phyloP scores from a whole-genome alignment of 53 echinoderm and acorn worm genomes.

The Henricia sp. region DNA sequence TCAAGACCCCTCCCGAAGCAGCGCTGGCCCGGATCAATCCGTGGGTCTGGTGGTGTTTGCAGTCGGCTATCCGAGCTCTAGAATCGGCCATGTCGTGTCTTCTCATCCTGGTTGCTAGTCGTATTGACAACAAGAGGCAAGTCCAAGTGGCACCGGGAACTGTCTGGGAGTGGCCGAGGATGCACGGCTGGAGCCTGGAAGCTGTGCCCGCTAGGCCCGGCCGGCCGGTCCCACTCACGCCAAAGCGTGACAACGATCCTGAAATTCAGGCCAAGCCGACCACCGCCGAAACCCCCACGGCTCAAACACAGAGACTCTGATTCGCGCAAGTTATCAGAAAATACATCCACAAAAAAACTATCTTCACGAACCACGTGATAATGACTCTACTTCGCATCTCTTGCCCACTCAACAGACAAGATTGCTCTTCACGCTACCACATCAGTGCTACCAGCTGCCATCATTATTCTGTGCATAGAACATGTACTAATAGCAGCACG shows the following conservation, averaged over 20 bases:
- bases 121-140: slow-evolving; percentile 64
- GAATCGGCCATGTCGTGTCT: slow-evolving; percentile 71
- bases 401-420: too few species aligned
- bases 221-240: background rate
- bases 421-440: too few species aligned
- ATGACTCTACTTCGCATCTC: too few species aligned
- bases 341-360: too few species aligned
- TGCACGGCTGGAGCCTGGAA: slow-evolving; percentile 48
- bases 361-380: too few species aligned
- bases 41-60: slow-evolving; percentile 73
- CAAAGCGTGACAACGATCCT: slow-evolving; percentile 25
- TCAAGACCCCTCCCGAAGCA: slow-evolving; percentile 18
- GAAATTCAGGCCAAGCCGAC: slow-evolving; percentile 33
- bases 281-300: background rate
- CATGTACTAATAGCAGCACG: too few species aligned
- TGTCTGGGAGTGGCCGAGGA: slow-evolving; percentile 40
- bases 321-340: too few species aligned
- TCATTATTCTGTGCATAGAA: too few species aligned
- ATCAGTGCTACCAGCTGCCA: too few species aligned
- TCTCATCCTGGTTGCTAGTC: slow-evolving; percentile 68
- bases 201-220: slow-evolving; percentile 35
- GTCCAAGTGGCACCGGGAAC: slow-evolving; percentile 43
- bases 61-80: slow-evolving; percentile 51
- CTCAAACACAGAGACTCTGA: too few species aligned
- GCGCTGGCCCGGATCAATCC: slow-evolving; percentile 29